Base-by-base conservation (phyloP, 2,888 invertebrate genomes). In the Diarsia rubi region DNA sequence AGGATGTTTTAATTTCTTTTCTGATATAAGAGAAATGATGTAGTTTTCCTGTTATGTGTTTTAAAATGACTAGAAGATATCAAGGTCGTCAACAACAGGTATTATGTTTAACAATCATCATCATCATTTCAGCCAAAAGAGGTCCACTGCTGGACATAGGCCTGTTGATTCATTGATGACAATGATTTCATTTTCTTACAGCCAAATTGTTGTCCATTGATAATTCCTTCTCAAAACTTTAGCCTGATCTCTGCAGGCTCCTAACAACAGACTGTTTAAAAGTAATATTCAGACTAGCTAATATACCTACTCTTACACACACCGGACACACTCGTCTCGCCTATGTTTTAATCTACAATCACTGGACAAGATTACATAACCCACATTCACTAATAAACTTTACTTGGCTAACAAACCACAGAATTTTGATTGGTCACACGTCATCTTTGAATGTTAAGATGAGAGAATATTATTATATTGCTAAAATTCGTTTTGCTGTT, bases 311-410 rank as follows among this genome's bases (percentile, higher is more conserved):
- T 31, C 31, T 24, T 19, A n/a, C 44, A 57, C n/a, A 37, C 21
- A 65, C 45, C 64, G 27, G 62, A 62, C 49, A 45, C 31, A 68
- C 59, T 52, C 16, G 11, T 49, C 47, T 69, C 16, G 44, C 31
- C 21, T 24, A 49, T 67, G 66, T 67, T 69, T 66, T 64, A 63
- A 57, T 62, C 60, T 57, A 75, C 71, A 72, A 72, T 65, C 74
- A 54, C 52, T 12, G 62, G 62, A 21, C 45, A n/a, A n/a, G 1
- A 45, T 86, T 81, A 70, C 65, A 49, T 73, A 76, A 84, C 24
- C 37, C 21, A 73, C 85, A 68, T 84, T 84, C 82, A 69, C 84
- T 84, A 84, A 85, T 85, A 67, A 66, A 73, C 54, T 66, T 64
- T 8, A 42, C 69, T 72, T 63, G 19, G 37, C 60, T 80, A 77